phyloP scores from a whole-genome alignment of 2,797 vertebrate genomes.

The Steatocranus sp. region DNA sequence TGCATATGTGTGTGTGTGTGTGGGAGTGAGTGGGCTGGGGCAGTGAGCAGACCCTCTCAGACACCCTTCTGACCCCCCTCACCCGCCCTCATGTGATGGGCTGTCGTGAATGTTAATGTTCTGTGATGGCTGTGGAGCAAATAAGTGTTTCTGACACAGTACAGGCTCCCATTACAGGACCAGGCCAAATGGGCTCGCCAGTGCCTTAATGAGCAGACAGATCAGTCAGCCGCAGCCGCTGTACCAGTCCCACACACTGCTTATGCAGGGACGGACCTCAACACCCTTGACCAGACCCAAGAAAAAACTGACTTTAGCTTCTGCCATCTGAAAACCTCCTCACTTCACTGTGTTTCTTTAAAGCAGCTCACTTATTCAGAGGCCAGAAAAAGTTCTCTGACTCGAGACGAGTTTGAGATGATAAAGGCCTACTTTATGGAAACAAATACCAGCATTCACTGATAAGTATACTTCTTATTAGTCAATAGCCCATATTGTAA shows the following conservation, averaged over 20 bases:
- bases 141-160: slow-evolving; percentile 86
- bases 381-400: neutral
- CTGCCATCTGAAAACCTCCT: neutral
- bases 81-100: slow-evolving; percentile 69
- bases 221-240: slow-evolving; percentile 81
- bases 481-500: neutral
- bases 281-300: slow-evolving; percentile 16
- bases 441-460: neutral
- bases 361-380: neutral
- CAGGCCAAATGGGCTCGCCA: slow-evolving; percentile 73
- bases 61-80: slow-evolving; percentile 45
- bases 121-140: slow-evolving; percentile 87
- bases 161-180: slow-evolving; percentile 80
- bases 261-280: slow-evolving; percentile 50
- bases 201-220: slow-evolving; percentile 84
- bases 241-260: slow-evolving; percentile 65
- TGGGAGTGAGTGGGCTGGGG: neutral
- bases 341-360: neutral
- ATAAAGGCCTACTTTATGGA: neutral
- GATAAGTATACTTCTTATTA: neutral
- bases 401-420: neutral
- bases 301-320: neutral
- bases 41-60: slow-evolving; percentile 50
- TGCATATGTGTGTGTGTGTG: neutral
- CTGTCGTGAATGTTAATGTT: slow-evolving; percentile 87